Base-by-base conservation (phyloP, 2,888 invertebrate genomes). In the Lasioglossum marginatum region DNA sequence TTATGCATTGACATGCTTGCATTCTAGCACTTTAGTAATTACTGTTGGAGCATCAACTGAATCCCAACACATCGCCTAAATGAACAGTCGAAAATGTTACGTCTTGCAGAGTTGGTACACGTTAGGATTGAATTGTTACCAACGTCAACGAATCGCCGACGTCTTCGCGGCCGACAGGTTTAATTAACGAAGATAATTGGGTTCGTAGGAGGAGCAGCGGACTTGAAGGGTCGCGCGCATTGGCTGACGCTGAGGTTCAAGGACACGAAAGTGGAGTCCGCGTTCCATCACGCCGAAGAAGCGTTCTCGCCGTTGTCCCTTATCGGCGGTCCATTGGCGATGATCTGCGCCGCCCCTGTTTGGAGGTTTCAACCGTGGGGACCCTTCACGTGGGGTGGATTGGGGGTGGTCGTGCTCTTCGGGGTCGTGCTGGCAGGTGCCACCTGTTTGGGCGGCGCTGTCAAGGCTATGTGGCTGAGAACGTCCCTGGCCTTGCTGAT, bases 161-260 rank as follows among this genome's bases (percentile, higher is more conserved):
- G 27, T 60, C 60, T 60, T 60, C 27, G 14, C 27, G 27, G 60
- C 27, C 14, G 60, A 60, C 27, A 60, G 14, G 14, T 27, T 16
- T 27, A 60, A 60, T 60, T 60, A 60, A 60, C 27, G 60, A 60
- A 14, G 60, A 27, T 60, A 60, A 60, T 60, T 60, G 14, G 60
- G 60, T 66, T 66, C 34, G 31, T 93, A 97, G 97, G 93, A 72
- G 94, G 94, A 6, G 94, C 91, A 1, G 92, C 93, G 5, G 97
- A 97, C 93, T 95, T 97, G 78, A 96, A 96, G 79, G 97, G 97
- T 90, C 97, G 97, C 92, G 97, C 97, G 23, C 96, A 96, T 87
- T 96, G 96, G 91, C 94, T 97, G 81, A 96, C 96, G 57, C 94
- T 97, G 81, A 96, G 96, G 86, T 98, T 98, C 95, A 96, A 96